Percentiles rank a stretch among this genome's conserved stretches.
phyloP scores from a whole-genome alignment of 2,113 vertebrate genomes.

The Phocoena phocoena region DNA sequence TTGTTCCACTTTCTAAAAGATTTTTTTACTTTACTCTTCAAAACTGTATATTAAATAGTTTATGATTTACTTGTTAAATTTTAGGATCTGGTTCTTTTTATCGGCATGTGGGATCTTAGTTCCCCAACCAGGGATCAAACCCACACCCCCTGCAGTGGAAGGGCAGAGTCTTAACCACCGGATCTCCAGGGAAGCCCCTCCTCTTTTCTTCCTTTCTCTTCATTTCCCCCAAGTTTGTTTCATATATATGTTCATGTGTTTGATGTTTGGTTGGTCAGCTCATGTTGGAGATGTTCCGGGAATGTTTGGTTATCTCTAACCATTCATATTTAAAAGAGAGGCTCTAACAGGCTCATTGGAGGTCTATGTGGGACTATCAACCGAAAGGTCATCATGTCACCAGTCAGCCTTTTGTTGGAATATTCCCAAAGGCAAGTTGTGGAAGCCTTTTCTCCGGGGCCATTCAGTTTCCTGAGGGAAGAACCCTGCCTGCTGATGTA shows the following conservation, averaged over 20 bases:
- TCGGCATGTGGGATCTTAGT: not conserved
- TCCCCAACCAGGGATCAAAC: not conserved
- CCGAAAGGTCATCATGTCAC: not conserved
- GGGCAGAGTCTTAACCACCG: not conserved
- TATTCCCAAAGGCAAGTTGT: not conserved
- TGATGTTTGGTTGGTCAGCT: not conserved
- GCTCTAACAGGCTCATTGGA: not conserved
- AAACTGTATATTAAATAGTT: not conserved
- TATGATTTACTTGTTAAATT: not conserved
- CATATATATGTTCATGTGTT: not conserved
- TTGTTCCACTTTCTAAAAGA: not conserved
- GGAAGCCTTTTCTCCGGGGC: not conserved
- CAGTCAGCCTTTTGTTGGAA: not conserved
- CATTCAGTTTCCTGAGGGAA: not conserved
- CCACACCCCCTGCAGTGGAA: not conserved
- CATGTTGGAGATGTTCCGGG: not conserved
- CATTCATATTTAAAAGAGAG: not conserved
- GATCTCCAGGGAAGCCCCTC: not conserved
- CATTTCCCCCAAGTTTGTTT: not conserved
- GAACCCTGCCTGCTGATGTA: not conserved
- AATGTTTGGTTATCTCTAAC: not conserved
- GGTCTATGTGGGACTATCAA: not conserved
- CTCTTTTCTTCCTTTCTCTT: not conserved
- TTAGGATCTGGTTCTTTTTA: not conserved
- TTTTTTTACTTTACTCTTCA: constrained; percentile 22